Conservation (phyloP, 2,113 vertebrate species). For the Pogonocichla stellata region DNA sequence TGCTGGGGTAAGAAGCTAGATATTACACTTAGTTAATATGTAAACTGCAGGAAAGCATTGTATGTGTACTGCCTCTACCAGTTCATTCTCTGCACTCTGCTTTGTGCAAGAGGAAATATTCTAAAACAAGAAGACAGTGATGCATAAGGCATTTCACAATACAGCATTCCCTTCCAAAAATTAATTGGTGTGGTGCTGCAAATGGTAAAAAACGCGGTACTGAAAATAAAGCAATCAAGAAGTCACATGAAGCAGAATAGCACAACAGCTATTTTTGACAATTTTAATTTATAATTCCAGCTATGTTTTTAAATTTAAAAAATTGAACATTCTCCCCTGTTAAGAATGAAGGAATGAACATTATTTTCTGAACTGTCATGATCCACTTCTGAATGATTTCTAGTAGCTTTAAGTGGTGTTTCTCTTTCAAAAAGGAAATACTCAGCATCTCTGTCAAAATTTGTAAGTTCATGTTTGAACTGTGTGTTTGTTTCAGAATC, state of each 20-base stretch:
- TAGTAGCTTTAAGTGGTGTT: background rate
- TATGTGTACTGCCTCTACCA: background rate
- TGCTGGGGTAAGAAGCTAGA: background rate
- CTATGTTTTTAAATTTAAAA: background rate
- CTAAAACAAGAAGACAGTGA: background rate
- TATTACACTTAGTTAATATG: background rate
- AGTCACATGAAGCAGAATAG: background rate
- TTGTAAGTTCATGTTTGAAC: background rate
- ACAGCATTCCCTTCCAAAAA: background rate
- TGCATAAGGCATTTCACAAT: background rate
- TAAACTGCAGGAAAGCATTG: background rate
- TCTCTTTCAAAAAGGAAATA: background rate
- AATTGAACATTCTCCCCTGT: background rate
- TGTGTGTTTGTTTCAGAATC: background rate
- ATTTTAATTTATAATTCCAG: background rate
- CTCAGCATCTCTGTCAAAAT: background rate
- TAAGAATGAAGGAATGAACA: background rate
- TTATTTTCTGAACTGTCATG: background rate
- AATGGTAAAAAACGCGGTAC: background rate
- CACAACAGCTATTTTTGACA: background rate
- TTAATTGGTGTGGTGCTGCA: background rate
- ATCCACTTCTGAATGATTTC: background rate
- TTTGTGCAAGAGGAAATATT: background rate
- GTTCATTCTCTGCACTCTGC: background rate
- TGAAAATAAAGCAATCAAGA: constrained; percentile 11